A percentile compares a stretch with the other conserved stretches of the same genome.
phyloP scores from a whole-genome alignment of 2,888 invertebrate species.

The Coleophora deauratella region DNA sequence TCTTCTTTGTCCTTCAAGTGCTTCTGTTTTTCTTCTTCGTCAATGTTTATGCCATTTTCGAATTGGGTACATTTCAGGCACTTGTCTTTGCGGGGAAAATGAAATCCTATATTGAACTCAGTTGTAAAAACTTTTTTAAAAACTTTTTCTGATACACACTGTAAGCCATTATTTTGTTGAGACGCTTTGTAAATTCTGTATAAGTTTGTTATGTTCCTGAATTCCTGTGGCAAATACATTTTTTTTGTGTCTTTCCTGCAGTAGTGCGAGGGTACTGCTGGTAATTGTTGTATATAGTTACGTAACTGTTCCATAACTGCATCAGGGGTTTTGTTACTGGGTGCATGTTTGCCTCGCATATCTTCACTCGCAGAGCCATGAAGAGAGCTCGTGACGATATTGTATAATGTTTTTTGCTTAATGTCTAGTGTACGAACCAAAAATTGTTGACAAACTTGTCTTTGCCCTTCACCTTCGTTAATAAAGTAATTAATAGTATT shows the following conservation, averaged over 20 bases:
- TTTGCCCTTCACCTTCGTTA: conserved; percentile 12
- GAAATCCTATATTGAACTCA: conserved; percentile 13
- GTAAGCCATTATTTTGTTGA: background rate
- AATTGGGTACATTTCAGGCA: conserved; percentile 10
- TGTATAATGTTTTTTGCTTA: conserved; percentile 10
- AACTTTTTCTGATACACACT: background rate
- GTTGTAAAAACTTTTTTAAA: conserved; percentile 4
- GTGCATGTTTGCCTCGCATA: conserved; percentile 8
- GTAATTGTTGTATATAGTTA: conserved; percentile 9
- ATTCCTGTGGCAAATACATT: conserved; percentile 10
- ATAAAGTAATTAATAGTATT: conserved; percentile 11
- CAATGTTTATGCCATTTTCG: conserved; percentile 6
- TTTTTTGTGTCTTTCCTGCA: conserved; percentile 12
- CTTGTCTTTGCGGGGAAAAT: conserved; percentile 14
- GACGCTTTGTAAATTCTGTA: conserved; percentile 5
- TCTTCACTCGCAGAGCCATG: conserved; percentile 10
- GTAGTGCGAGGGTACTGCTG: conserved; percentile 14
- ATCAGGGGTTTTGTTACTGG: conserved; percentile 10
- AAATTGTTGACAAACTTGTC: conserved; percentile 13
- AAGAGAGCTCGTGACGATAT: conserved; percentile 3
- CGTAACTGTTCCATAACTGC: conserved; percentile 2
- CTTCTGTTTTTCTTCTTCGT: conserved; percentile 5
- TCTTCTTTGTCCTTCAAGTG: conserved; percentile 16
- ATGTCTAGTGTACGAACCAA: conserved; percentile 12
- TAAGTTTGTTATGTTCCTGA: conserved; percentile 1